Base-by-base conservation (phyloP, 2,113 vertebrate species). In the Neolamprologus caudopunctatus region DNA sequence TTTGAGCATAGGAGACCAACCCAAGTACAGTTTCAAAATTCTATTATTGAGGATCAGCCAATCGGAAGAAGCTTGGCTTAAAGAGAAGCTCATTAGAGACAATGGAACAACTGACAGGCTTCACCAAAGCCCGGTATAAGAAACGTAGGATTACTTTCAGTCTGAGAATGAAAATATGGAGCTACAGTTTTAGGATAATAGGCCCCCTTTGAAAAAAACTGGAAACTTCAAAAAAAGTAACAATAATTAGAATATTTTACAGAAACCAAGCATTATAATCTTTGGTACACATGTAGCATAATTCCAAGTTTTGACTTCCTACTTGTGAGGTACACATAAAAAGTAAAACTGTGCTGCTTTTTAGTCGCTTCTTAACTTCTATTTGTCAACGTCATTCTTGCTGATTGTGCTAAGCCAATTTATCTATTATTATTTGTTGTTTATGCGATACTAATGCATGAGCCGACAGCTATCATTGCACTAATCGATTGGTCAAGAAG, bases 371-470 rank as follows among this genome's bases (percentile, higher is more conserved):
- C 13, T 63, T 26, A 26, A 24, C 21, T 45, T 73, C 14, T 73
- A 0, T 42, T 26, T 42, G 21, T 45, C 13, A 16, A 45, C 2
- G 0, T 16, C 21, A 45, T 73, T 45, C 37, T 45, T 71, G 21
- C n/a, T 24, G 13, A 45, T 45, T 0, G 68, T 6, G 12, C 21
- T 73, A 45, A 16, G 66, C 37, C 13, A 42, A 16, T 73, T 73
- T 45, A 45, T 47, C 42, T 14, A 47, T 75, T 47, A 75, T 45
- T 45, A 28, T 26, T 28, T 75, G 6, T 7, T 75, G 3, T 47
- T 75, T 47, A 10, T 45, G 12, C 2, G 0, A 16, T 28, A 0
- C 21, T 7, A 42, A 73, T 73, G 21, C 66, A 42, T 73, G 1
- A 1, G 21, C 66, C 8, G 2, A 45, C 21, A 73, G 13, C 37